Percentiles rank a stretch among this genome's conserved stretches.
Conservation (phyloP, 1,140 invertebrate species). For the Geopemphigus sp. region DNA sequence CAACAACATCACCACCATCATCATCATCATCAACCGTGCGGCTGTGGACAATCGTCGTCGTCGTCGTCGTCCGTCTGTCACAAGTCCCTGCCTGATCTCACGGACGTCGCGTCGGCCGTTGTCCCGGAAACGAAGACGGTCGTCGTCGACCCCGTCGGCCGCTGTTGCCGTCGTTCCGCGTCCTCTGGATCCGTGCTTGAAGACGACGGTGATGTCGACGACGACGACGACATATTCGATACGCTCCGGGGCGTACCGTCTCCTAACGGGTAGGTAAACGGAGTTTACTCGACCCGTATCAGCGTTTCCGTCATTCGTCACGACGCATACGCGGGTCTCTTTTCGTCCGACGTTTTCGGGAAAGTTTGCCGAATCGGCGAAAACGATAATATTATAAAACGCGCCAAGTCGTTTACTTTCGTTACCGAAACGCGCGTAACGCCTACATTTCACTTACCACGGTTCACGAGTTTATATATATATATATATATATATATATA, state of each 20-base stretch:
- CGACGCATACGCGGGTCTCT: too few relatives aligned
- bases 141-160: neutral
- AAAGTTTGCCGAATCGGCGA: too few relatives aligned
- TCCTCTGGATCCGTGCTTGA: slow-evolving; percentile 3
- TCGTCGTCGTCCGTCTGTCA: slow-evolving; percentile 64
- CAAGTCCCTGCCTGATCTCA: slow-evolving; percentile 81
- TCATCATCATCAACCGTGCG: neutral
- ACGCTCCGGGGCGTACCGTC: neutral
- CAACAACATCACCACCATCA: slow-evolving; percentile 14
- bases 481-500: too few relatives aligned
- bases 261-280: slow-evolving; percentile 8
- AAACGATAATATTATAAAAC: too few relatives aligned
- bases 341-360: too few relatives aligned
- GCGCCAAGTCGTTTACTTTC: too few relatives aligned
- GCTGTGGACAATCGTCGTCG: slow-evolving; percentile 54
- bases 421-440: too few relatives aligned
- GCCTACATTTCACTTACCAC: too few relatives aligned
- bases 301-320: too few relatives aligned
- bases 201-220: neutral
- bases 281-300: too few relatives aligned
- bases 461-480: too few relatives aligned
- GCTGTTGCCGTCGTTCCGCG: neutral
- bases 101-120: slow-evolving; percentile 56
- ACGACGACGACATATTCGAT: slow-evolving; percentile 25
- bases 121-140: neutral